Evolutionary conservation across 2,797 vertebrate genomes (phyloP), one percentile per base, ranked within the genome.

Genomic region (Emydoidea blandingii): DNA sequence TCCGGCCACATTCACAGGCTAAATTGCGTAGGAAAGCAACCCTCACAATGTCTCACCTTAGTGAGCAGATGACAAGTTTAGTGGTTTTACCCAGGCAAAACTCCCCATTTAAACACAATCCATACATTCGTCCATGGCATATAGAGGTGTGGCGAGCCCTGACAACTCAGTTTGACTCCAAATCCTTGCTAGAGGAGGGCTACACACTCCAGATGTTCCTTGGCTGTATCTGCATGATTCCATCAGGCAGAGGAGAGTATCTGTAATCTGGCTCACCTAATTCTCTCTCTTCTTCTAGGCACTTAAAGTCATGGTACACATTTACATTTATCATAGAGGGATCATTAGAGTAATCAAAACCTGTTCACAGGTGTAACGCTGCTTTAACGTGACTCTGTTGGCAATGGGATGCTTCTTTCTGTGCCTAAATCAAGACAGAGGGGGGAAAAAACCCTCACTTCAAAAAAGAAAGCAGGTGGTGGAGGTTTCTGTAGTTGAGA

Each of bases 261-360:
- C n/a, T 49, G 47, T 37, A 74, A 16, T n/a, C 37, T 54, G 81
- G 9, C 34, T 81, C 59, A 34, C 25, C 18, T n/a, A 56, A 12
- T 4, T 37, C 52, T 41, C 31, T 65, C 6, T 4, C 37, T 62
- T 23, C 2, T 54, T 91, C 44, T 27, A 79, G 5, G 12, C 80
- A 74, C 86, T 90, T 91, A 76, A 83, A 84, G 3, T 34, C 19
- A 12, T 53, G 76, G 47, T 12, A 90, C 12, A 4, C 34, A 19
- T 79, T 86, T 91, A 27, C 62, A 34, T 76, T 53, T 37, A 25
- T 62, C 44, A 29, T 59, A 83, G 72, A 85, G 62, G 34, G 89
- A 81, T 96, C 88, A 49, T 81, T 54, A 95, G 68, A 90, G 76
- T 79, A 89, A 95, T 93, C 88, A 68, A 62, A 96, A 91, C 89